A percentile compares a stretch with the other conserved stretches of the same genome.
These are phyloP conservation scores for Caranx ignobilis DNA, from an alignment of 2,113 vertebrate species.

Conservation along the genomic window DNA sequence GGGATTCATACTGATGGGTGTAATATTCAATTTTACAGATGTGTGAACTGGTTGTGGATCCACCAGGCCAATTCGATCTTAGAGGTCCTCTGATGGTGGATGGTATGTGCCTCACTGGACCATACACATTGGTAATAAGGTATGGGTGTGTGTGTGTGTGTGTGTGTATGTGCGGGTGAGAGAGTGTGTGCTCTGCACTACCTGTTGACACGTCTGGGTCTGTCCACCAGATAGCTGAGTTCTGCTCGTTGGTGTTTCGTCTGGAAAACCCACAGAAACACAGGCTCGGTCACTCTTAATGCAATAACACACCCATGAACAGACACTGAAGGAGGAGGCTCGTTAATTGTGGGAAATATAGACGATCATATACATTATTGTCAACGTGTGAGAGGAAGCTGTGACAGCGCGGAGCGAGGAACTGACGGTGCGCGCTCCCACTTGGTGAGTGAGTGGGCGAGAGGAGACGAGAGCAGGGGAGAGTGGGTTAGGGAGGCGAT, in stretches of 20 bases:
- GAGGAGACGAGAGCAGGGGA: conserved; percentile 46
- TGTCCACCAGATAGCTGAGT: conserved; percentile 98
- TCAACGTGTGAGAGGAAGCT: conserved; percentile 12
- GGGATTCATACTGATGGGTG: conserved; percentile 51
- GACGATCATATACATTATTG: neutral
- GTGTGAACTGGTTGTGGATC: conserved; percentile 42
- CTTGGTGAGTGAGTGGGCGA: conserved; percentile 61
- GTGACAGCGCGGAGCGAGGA: neutral
- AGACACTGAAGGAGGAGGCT: neutral
- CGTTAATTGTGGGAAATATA: neutral
- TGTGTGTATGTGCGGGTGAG: conserved; percentile 9
- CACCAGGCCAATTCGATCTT: conserved; percentile 45
- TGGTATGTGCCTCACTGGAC: conserved; percentile 17
- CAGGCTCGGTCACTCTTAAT: conserved; percentile 21
- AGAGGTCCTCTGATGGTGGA: conserved; percentile 39
- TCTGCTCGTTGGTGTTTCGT: conserved; percentile 98
- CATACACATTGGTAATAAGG: neutral
- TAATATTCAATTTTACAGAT: conserved; percentile 64
- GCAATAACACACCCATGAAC: neutral
- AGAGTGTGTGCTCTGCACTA: conserved; percentile 74
- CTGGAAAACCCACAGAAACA: conserved; percentile 84
- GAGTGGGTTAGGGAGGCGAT: conserved; percentile 71
- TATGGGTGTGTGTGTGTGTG: neutral
- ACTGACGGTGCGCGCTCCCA: conserved; percentile 39
- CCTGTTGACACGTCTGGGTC: conserved; percentile 99